Percentiles rank a stretch among this genome's conserved stretches.
These are phyloP conservation scores for Chaetophractus vellerosus DNA, from an alignment of 2,797 vertebrate species.

Conservation along the genomic window DNA sequence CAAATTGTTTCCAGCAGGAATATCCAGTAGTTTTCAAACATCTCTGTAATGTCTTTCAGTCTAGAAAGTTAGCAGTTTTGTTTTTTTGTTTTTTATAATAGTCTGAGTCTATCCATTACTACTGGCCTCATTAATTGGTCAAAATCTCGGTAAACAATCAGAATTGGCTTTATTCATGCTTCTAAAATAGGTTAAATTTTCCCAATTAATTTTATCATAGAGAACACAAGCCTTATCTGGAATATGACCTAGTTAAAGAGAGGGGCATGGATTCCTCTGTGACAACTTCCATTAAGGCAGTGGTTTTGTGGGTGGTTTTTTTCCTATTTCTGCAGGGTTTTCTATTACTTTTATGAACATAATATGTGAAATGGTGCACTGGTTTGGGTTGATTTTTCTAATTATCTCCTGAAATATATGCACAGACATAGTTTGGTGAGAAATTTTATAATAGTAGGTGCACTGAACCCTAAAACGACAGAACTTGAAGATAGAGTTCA, in stretches of 20 bases:
- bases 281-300: neutral
- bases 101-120: neutral
- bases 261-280: neutral
- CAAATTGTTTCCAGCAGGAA: slow-evolving; percentile 66
- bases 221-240: neutral
- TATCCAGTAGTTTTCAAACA: slow-evolving; percentile 44
- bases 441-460: neutral
- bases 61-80: slow-evolving; percentile 3
- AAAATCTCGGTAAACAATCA: slow-evolving; percentile 59
- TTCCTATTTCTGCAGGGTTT: neutral
- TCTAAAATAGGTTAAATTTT: slow-evolving; percentile 52
- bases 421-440: neutral
- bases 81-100: slow-evolving; percentile 62
- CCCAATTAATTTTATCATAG: neutral
- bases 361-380: neutral
- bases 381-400: slow-evolving; percentile 12
- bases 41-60: slow-evolving; percentile 52
- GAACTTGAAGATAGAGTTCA: neutral
- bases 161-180: neutral
- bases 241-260: neutral
- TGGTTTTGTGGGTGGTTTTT: neutral
- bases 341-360: neutral
- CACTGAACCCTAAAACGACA: neutral
- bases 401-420: neutral
- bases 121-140: slow-evolving; percentile 19